phyloP scores from a whole-genome alignment of 2,113 vertebrate species.

The Chrysemys picta region DNA sequence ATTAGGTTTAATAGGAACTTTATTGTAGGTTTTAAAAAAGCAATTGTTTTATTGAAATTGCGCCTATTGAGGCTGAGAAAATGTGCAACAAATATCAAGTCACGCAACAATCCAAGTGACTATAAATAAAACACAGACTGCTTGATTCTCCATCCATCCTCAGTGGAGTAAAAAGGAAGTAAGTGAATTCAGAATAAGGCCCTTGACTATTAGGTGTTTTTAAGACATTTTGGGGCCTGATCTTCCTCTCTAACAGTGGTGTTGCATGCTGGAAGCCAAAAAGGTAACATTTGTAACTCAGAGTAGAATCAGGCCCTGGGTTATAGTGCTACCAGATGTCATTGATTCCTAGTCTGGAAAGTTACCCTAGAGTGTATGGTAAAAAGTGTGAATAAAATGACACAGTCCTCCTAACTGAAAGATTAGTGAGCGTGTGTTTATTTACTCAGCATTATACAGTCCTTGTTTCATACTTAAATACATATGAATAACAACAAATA shows the following conservation, averaged over 20 bases:
- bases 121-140: neutral
- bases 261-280: conserved; percentile 1
- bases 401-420: conserved; percentile 57
- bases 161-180: neutral
- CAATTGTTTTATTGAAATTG: neutral
- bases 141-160: neutral
- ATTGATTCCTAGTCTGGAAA: conserved; percentile 67
- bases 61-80: neutral
- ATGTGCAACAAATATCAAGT: neutral
- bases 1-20: neutral
- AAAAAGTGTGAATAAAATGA: conserved; percentile 67
- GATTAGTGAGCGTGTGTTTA: conserved; percentile 57
- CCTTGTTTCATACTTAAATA: conserved; percentile 68
- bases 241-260: neutral
- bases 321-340: conserved; percentile 50
- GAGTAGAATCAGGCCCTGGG: neutral
- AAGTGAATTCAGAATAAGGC: neutral
- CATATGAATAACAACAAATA: conserved; percentile 62
- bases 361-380: neutral
- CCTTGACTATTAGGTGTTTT: neutral
- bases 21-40: conserved; percentile 1
- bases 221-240: neutral
- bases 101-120: neutral
- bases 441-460: conserved; percentile 61
- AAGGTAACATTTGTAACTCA: neutral